These are phyloP conservation scores for Nycticorax nycticorax DNA, from an alignment of 2,113 vertebrate genomes.

Conservation along the genomic window DNA sequence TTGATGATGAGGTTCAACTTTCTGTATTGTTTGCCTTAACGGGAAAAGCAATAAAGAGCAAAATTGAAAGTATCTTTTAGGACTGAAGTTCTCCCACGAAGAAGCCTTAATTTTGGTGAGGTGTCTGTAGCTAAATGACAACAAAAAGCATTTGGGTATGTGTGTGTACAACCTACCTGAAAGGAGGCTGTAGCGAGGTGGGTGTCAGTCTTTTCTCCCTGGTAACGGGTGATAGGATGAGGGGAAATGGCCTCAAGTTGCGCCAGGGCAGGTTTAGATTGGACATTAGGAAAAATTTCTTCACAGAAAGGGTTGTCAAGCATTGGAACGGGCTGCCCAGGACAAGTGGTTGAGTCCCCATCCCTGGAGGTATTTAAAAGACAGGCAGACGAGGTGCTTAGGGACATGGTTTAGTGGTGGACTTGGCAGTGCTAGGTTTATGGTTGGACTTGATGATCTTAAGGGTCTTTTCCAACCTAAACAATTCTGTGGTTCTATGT, in stretches of 20 bases:
- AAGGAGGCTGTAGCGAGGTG: background rate
- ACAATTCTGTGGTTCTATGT: background rate
- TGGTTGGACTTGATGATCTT: background rate
- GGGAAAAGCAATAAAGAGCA: background rate
- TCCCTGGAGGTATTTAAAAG: background rate
- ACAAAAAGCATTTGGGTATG: background rate
- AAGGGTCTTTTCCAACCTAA: background rate
- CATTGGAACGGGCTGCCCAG: background rate
- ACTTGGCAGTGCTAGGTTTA: background rate
- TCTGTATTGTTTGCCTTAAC: background rate
- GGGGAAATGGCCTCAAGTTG: background rate
- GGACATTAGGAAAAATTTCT: background rate
- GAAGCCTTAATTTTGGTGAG: background rate
- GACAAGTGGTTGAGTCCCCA: background rate
- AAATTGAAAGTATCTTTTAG: background rate
- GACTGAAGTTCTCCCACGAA: background rate
- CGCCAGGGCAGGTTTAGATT: background rate
- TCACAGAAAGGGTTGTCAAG: accelerated
- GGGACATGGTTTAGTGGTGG: background rate
- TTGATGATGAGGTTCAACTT: background rate
- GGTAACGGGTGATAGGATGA: background rate
- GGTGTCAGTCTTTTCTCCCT: background rate
- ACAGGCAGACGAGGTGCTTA: background rate
- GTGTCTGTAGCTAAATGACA: background rate
- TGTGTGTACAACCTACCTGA: background rate